Evolutionary conservation across 1,140 invertebrate genomes (phyloP).

Genomic region (Drosophila bocqueti): DNA sequence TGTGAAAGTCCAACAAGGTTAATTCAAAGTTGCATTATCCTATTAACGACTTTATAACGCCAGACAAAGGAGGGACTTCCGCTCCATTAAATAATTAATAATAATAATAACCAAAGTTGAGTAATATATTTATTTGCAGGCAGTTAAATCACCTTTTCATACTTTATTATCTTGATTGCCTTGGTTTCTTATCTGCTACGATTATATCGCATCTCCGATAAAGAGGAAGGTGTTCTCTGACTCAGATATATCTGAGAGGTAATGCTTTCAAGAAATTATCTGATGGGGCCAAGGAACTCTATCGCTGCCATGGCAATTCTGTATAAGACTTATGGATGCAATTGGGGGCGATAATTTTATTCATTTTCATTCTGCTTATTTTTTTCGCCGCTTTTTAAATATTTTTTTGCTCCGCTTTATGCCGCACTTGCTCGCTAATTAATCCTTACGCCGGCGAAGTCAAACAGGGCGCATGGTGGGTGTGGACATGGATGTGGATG

Average conservation of each 20-base stretch:
- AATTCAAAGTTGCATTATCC: background rate
- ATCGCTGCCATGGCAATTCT: slow-evolving; percentile 58
- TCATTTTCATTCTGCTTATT: slow-evolving; percentile 29
- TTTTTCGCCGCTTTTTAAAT: slow-evolving; percentile 18
- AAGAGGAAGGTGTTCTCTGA: slow-evolving; percentile 12
- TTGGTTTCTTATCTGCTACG: slow-evolving; percentile 6
- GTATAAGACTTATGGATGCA: slow-evolving; percentile 74
- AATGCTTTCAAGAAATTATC: slow-evolving; percentile 1
- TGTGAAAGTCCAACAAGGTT: slow-evolving; percentile 19
- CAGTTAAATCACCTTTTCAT: background rate
- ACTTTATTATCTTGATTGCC: background rate
- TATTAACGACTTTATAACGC: background rate
- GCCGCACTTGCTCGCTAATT: slow-evolving; percentile 81
- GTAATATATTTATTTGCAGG: slow-evolving; percentile 6
- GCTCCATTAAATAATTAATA: background rate
- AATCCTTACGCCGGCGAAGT: slow-evolving; percentile 79
- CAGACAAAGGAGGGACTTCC: background rate
- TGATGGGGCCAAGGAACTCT: slow-evolving; percentile 53
- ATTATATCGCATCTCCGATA: slow-evolving; percentile 21
- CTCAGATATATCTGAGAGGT: slow-evolving; percentile 10
- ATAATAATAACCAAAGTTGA: slow-evolving; percentile 4
- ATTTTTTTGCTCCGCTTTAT: slow-evolving; percentile 43
- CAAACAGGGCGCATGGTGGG: slow-evolving; percentile 51
- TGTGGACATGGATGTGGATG: slow-evolving; percentile 6
- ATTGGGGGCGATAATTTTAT: slow-evolving; percentile 74